phyloP scores from a whole-genome alignment of 2,113 vertebrate genomes.

The Indri indri region DNA sequence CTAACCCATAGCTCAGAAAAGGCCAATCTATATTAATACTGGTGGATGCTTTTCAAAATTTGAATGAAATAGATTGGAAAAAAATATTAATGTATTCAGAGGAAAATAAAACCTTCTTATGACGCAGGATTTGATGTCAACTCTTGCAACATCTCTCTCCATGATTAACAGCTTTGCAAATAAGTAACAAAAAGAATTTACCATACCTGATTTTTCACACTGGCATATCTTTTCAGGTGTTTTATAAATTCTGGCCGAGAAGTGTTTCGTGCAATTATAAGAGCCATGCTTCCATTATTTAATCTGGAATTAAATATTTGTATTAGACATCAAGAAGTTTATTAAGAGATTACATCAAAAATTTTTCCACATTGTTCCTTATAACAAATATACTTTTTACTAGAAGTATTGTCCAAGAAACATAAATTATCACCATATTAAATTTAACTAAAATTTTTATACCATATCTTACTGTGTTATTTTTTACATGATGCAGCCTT shows the following conservation, averaged over 20 bases:
- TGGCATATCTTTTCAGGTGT: constrained; percentile 93
- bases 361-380: not conserved
- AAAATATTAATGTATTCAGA: constrained; percentile 83
- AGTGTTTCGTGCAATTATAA: constrained; percentile 90
- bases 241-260: constrained; percentile 95
- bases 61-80: constrained; percentile 59
- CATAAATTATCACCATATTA: not conserved
- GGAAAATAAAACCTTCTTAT: constrained; percentile 85
- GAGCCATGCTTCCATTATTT: constrained; percentile 92
- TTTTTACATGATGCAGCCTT: constrained; percentile 3
- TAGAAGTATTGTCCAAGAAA: not conserved
- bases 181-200: constrained; percentile 62
- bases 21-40: constrained; percentile 86
- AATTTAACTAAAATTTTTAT: constrained; percentile 41
- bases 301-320: constrained; percentile 85
- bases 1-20: constrained; percentile 77
- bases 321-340: constrained; percentile 8
- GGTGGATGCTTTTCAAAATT: constrained; percentile 78
- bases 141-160: constrained; percentile 68
- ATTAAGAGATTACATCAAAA: not conserved
- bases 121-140: constrained; percentile 78
- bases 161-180: constrained; percentile 68
- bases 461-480: not conserved
- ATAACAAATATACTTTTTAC: not conserved
- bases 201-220: constrained; percentile 87